Base-by-base conservation (phyloP, 2,113 vertebrate species). In the Miniopterus natalensis region DNA sequence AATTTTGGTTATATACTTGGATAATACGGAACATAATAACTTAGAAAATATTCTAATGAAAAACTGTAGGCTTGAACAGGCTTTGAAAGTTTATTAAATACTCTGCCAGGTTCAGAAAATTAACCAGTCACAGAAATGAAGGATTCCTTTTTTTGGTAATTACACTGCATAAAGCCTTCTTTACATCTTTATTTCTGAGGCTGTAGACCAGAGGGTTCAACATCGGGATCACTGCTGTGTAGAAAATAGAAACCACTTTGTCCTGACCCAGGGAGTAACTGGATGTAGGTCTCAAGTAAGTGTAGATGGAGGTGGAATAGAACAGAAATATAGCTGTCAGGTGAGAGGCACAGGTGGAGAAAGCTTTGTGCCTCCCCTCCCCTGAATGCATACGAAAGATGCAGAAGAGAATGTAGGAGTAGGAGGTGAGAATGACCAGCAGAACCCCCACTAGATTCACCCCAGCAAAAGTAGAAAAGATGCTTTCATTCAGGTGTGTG, bases 341-440 rank as follows among this genome's bases (percentile, higher is more conserved):
- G n/a, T 97, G 96, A n/a, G 94, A 98, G 2, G 84, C 94, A 63
- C 96, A 97, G 0, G 94, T 97, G 5, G 95, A 98, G 20, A 96
- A 51, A 0, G 96, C 96, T 90, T 90, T 97, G 55, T 15, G 61
- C 21, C 53, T 95, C 7, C 96, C 92, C 11, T 96, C 75, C 8
- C 27, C 47, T 31, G 23, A 53, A 23, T 53, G 21, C 51, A 78
- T 20, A 5, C 0, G 29, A 15, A 93, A 70, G 36, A 97, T 86
- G 27, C 80, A 86, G 21, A 63, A 55, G n/a, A 97, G 88, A 18
- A 98, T 79, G 5, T 93, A 97, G 1, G 31, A 63, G 25, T 96
- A 98, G 21, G 96, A 97, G 10, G 66, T 84, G 8, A 96, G 75
- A 20, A 95, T 96, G 17, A 95, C 79, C 3, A 97, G 5, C 42